Evolutionary conservation across 1,140 invertebrate species (phyloP).

Genomic region (Leptinotarsa undecemlineata): DNA sequence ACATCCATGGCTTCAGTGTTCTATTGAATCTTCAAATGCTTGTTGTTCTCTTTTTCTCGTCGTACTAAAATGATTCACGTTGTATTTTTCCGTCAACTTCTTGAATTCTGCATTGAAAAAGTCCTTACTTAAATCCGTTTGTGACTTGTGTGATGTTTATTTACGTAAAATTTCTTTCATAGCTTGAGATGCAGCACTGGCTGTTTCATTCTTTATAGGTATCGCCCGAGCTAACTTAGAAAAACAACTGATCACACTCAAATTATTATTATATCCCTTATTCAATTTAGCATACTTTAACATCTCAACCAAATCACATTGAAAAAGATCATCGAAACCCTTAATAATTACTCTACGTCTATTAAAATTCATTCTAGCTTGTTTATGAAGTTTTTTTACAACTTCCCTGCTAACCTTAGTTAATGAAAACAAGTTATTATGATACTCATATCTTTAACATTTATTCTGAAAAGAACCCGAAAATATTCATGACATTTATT

Average conservation of each 20-base stretch:
- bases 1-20: too few relatives aligned
- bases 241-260: slow-evolving; percentile 47
- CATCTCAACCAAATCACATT: slow-evolving; percentile 38
- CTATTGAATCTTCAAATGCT: too few relatives aligned
- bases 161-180: slow-evolving; percentile 27
- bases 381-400: slow-evolving; percentile 25
- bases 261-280: slow-evolving; percentile 43
- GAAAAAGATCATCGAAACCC: slow-evolving; percentile 39
- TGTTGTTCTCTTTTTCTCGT: too few relatives aligned
- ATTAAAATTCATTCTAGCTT: slow-evolving; percentile 38
- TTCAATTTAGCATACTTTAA: slow-evolving; percentile 39
- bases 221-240: slow-evolving; percentile 48
- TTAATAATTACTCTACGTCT: too few relatives aligned
- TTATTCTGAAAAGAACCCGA: too few relatives aligned
- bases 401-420: neutral
- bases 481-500: too few relatives aligned
- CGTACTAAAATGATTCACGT: too few relatives aligned
- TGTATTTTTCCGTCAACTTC: too few relatives aligned
- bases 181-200: slow-evolving; percentile 29
- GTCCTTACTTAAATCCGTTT: too few relatives aligned
- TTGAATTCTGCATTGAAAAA: too few relatives aligned
- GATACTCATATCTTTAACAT: neutral
- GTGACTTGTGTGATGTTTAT: neutral
- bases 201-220: slow-evolving; percentile 43
- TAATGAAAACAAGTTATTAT: too few relatives aligned